These are phyloP conservation scores for Melinopterus prodromus DNA, from an alignment of 2,888 invertebrate genomes.

Conservation along the genomic window DNA sequence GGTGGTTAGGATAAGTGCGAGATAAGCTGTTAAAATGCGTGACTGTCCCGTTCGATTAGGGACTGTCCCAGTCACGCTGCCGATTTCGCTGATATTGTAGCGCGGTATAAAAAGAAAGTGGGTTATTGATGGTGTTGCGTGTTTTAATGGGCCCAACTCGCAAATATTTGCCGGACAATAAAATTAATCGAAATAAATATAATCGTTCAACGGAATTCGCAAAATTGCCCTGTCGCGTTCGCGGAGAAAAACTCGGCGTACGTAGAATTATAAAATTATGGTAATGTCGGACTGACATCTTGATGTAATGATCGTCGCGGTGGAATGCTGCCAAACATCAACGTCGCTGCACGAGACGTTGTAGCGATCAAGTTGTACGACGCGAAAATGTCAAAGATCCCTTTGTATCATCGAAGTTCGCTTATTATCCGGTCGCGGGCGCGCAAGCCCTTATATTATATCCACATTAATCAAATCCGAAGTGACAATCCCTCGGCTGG, in stretches of 20 bases:
- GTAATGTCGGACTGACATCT: slow-evolving; percentile 6
- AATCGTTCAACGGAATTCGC: background rate
- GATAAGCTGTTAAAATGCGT: too few species aligned
- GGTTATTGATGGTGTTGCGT: too few species aligned
- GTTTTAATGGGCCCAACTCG: too few species aligned
- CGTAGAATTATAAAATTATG: slow-evolving; percentile 12
- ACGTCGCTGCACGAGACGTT: background rate
- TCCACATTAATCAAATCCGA: slow-evolving; percentile 40
- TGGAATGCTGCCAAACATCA: background rate
- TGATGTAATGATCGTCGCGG: slow-evolving; percentile 17
- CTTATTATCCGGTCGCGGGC: slow-evolving; percentile 35
- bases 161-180: too few species aligned
- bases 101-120: too few species aligned
- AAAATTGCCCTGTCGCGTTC: slow-evolving; percentile 14
- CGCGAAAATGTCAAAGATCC: slow-evolving; percentile 12
- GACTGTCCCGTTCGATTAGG: too few species aligned
- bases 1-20: too few species aligned
- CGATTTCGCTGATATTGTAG: too few species aligned
- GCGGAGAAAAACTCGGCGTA: too few species aligned
- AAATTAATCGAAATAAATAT: too few species aligned
- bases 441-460: slow-evolving; percentile 19
- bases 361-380: slow-evolving; percentile 7
- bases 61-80: too few species aligned
- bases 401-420: slow-evolving; percentile 18
- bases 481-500: slow-evolving; percentile 35